Percentiles rank a stretch among this genome's conserved stretches.
Evolutionary conservation across 2,113 vertebrate genomes (phyloP).

Genomic region (Pardalotus punctatus): DNA sequence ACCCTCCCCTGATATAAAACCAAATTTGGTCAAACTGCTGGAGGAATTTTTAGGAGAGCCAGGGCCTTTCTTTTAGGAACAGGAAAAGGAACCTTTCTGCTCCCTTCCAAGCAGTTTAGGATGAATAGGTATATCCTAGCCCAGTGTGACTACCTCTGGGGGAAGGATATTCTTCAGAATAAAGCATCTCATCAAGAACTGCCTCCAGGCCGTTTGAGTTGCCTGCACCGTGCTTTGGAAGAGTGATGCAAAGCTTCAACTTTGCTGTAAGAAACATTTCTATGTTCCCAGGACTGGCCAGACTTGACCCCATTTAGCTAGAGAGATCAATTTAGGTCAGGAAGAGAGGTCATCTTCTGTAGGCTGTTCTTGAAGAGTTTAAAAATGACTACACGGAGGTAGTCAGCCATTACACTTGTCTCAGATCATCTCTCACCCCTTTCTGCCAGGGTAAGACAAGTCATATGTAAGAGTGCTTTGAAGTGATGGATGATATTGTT

Average conservation of each 20-base stretch:
- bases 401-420: background rate
- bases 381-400: background rate
- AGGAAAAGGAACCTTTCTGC: background rate
- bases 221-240: background rate
- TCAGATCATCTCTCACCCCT: conserved; percentile 20
- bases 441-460: background rate
- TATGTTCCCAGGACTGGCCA: background rate
- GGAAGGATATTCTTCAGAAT: background rate
- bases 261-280: background rate
- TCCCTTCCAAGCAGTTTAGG: background rate
- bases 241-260: background rate
- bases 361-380: background rate
- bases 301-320: conserved; percentile 10
- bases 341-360: background rate
- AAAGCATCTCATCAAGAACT: background rate
- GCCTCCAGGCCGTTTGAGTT: background rate
- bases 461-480: background rate
- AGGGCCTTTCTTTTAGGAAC: background rate
- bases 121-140: background rate
- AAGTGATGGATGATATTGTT: conserved; percentile 31
- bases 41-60: background rate
- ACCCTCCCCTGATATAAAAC: background rate
- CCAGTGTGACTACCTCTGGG: background rate
- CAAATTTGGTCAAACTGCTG: background rate
- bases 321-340: conserved; percentile 34